A percentile compares a stretch with the other conserved stretches of the same genome.
These are phyloP conservation scores for Meghimatium bilineatum DNA, from an alignment of 2,888 invertebrate genomes.

Conservation along the genomic window DNA sequence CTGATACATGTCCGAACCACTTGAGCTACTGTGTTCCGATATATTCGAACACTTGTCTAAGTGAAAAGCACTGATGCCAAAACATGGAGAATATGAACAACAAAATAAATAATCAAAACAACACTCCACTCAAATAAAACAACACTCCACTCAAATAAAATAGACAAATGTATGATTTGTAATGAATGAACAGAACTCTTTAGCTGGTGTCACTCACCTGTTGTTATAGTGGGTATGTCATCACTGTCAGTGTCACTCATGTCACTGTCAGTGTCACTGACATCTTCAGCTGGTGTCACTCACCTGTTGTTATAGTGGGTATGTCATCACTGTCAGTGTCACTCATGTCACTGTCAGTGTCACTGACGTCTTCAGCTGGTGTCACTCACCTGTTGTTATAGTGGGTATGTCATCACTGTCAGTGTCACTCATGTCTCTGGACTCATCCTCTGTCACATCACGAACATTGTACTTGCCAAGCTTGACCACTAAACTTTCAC, in stretches of 20 bases:
- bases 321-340: constrained; percentile 65
- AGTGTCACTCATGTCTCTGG: constrained; percentile 58
- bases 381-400: constrained; percentile 57
- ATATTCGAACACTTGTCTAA: no score
- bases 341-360: constrained; percentile 58
- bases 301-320: constrained; percentile 54
- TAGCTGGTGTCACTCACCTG: no score
- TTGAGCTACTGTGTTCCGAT: no score
- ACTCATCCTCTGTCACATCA: constrained; percentile 50
- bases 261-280: constrained; percentile 49
- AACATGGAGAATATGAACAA: no score
- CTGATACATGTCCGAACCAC: no score
- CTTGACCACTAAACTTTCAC: constrained; percentile 50
- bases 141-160: no score
- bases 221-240: constrained; percentile 62
- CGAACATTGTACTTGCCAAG: constrained; percentile 32
- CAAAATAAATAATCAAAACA: no score
- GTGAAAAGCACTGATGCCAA: no score
- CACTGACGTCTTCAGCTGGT: no score
- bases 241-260: constrained; percentile 62
- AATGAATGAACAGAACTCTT: no score
- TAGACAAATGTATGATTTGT: no score
- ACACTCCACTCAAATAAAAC: background rate
- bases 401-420: constrained; percentile 67
- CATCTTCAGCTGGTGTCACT: no score